A percentile compares a stretch with the other conserved stretches of the same genome.
These are phyloP conservation scores for Poeciliopsis turneri DNA, from an alignment of 2,797 vertebrate species.

Conservation along the genomic window DNA sequence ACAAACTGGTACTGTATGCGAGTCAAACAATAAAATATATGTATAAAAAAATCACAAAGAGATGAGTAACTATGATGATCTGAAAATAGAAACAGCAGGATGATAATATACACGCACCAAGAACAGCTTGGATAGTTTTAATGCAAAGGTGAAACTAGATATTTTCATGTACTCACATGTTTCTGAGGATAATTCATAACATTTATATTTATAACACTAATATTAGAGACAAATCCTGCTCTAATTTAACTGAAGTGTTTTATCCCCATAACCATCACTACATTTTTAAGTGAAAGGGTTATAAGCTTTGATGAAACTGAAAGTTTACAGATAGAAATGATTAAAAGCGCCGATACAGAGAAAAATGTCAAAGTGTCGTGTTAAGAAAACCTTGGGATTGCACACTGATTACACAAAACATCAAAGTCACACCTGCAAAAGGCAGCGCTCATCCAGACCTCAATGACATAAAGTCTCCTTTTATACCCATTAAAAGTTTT, in stretches of 20 bases:
- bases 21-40: conserved; percentile 7
- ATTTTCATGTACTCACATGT: background rate
- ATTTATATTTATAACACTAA: background rate
- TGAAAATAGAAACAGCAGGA: background rate
- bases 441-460: background rate
- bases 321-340: background rate
- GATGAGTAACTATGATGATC: background rate
- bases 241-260: background rate
- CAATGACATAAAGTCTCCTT: background rate
- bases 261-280: background rate
- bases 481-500: background rate
- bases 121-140: background rate
- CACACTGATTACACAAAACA: background rate
- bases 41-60: conserved; percentile 17
- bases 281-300: background rate
- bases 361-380: too few relatives aligned
- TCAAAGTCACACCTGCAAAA: background rate
- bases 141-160: background rate
- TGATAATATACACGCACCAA: background rate
- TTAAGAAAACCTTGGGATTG: background rate
- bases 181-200: background rate
- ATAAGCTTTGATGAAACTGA: background rate
- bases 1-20: conserved; percentile 8
- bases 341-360: too few relatives aligned
- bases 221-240: background rate